phyloP scores from a whole-genome alignment of 2,113 vertebrate species.

The Asarcornis scutulata region DNA sequence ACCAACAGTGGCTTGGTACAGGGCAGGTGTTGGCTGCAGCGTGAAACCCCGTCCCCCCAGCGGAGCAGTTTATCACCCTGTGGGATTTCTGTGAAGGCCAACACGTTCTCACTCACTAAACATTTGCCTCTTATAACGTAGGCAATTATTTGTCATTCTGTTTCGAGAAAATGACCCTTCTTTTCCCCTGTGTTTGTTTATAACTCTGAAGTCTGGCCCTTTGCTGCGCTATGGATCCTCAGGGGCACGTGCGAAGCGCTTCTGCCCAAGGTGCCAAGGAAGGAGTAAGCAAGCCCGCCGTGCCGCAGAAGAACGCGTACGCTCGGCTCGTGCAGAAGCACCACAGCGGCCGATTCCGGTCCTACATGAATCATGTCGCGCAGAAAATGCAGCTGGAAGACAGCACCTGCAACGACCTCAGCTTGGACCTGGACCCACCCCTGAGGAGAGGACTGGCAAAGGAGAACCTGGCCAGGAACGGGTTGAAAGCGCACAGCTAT shows the following conservation, averaged over 20 bases:
- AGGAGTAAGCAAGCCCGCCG: conserved; percentile 9
- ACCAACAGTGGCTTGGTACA: not conserved
- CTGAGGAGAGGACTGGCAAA: conserved; percentile 54
- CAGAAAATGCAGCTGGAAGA: conserved; percentile 76
- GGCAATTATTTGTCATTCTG: not conserved
- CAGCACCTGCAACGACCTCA: not conserved
- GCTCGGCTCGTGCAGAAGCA: conserved; percentile 85
- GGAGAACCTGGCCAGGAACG: conserved; percentile 70
- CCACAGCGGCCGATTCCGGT: conserved; percentile 81
- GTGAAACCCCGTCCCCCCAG: not conserved
- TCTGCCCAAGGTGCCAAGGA: conserved; percentile 68
- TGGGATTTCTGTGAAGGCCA: not conserved
- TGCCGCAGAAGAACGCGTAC: conserved; percentile 86
- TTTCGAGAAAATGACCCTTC: conserved; percentile 49
- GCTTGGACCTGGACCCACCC: conserved; percentile 40
- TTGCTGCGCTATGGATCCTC: conserved; percentile 53
- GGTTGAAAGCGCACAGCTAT: conserved; percentile 61
- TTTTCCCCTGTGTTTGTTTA: conserved; percentile 21
- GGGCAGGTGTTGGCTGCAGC: not conserved
- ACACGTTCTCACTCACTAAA: not conserved
- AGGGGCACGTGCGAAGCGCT: conserved; percentile 48
- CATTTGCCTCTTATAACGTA: not conserved
- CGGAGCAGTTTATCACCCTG: not conserved
- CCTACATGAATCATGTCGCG: conserved; percentile 78
- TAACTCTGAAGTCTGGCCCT: conserved; percentile 29